Evolutionary conservation across 2,113 vertebrate genomes (phyloP).

Genomic region (Paedocypris sp.): DNA sequence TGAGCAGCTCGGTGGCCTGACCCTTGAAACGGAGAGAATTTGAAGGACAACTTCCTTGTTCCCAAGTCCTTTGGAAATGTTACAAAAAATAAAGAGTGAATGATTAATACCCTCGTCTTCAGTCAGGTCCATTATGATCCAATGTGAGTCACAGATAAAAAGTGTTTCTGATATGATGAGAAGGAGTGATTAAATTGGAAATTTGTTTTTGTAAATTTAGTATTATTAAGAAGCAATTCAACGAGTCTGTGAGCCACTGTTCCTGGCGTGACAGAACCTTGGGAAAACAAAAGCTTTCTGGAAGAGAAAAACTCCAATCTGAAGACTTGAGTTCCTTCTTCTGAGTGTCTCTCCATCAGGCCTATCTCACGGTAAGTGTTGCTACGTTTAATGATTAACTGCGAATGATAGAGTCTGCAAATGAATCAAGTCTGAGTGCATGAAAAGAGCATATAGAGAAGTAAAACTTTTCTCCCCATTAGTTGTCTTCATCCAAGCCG

Average conservation of each 20-base stretch:
- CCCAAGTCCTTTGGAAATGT: background rate
- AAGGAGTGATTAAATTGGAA: no score
- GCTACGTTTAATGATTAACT: constrained; percentile 37
- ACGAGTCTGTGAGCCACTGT: no score
- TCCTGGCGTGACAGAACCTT: background rate
- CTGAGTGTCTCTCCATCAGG: constrained; percentile 33
- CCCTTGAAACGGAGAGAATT: background rate
- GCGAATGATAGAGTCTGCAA: constrained; percentile 19
- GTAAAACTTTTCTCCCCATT: no score
- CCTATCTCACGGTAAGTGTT: constrained; percentile 38
- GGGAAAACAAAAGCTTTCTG: constrained; percentile 1
- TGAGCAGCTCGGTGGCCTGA: constrained; percentile 36
- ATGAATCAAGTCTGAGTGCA: no score
- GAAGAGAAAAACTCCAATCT: constrained; percentile 2
- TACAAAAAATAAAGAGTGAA: background rate
- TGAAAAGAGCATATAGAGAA: no score
- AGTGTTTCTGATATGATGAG: background rate
- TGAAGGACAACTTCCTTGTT: background rate
- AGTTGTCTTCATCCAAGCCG: no score
- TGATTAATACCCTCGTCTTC: background rate
- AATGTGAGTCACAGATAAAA: background rate
- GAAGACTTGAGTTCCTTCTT: constrained; percentile 28
- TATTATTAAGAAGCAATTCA: no score
- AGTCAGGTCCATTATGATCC: background rate
- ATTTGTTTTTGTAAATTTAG: no score